These are phyloP conservation scores for Teinopalpus imperialis DNA, from an alignment of 2,888 invertebrate genomes.

Conservation along the genomic window DNA sequence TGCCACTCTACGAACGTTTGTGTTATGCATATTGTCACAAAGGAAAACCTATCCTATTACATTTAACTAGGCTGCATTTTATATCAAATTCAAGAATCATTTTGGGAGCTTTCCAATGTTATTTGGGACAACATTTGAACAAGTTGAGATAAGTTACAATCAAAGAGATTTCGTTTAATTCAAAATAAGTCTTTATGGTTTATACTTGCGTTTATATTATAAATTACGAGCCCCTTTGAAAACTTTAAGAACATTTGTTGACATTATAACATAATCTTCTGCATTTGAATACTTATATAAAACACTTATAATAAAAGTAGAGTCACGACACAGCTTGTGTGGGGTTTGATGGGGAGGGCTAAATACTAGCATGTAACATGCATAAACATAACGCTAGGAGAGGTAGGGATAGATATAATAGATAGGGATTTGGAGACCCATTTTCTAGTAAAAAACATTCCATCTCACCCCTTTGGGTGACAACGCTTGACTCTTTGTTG, in stretches of 20 bases:
- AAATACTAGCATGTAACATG: too few relatives aligned
- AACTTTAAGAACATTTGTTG: neutral
- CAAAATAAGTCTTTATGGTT: constrained; percentile 18
- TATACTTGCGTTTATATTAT: neutral
- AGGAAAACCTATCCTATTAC: constrained; percentile 9
- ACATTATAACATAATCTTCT: neutral
- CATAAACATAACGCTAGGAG: too few relatives aligned
- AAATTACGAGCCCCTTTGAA: neutral
- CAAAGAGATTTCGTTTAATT: constrained; percentile 30
- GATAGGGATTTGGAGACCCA: too few relatives aligned
- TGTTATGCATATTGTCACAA: neutral
- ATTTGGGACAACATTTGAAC: constrained; percentile 24
- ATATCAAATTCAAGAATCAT: neutral
- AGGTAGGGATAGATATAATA: too few relatives aligned
- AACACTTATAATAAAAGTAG: too few relatives aligned
- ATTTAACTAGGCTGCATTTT: neutral
- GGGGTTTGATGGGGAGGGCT: too few relatives aligned
- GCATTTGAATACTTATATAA: too few relatives aligned
- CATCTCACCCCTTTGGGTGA: too few relatives aligned
- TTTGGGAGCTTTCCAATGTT: constrained; percentile 4
- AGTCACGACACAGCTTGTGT: too few relatives aligned
- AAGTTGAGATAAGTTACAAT: constrained; percentile 30
- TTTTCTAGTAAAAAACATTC: too few relatives aligned
- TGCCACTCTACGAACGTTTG: constrained; percentile 22
- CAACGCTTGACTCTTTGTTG: too few relatives aligned